Conservation (phyloP, 2,888 invertebrate species). For the Cephus spinipes region DNA sequence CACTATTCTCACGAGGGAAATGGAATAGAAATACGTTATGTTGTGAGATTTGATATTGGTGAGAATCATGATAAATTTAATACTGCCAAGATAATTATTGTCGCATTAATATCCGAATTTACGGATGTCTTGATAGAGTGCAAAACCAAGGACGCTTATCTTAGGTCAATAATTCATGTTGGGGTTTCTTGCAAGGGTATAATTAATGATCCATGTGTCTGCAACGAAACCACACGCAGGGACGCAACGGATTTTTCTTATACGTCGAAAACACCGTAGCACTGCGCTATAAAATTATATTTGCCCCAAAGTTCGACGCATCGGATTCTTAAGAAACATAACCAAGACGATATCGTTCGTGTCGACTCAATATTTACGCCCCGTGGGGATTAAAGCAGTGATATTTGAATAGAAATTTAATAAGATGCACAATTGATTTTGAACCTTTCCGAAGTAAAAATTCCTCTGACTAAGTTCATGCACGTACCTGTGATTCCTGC, state of each 20-base stretch:
- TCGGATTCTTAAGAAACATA: neutral
- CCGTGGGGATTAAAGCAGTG: neutral
- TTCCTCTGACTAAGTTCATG: neutral
- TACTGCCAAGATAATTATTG: neutral
- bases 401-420: neutral
- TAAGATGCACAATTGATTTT: neutral
- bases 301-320: neutral
- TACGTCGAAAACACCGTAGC: neutral
- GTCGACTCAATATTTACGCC: neutral
- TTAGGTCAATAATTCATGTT: neutral
- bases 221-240: neutral
- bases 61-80: neutral
- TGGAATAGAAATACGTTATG: neutral
- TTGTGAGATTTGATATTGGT: neutral
- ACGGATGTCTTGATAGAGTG: neutral
- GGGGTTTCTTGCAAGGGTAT: neutral
- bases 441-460: neutral
- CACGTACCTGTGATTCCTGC: neutral
- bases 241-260: neutral
- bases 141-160: neutral
- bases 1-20: neutral
- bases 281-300: neutral
- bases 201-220: neutral
- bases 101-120: neutral
- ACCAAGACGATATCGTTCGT: neutral